These are phyloP conservation scores for Brachypteracias leptosomus DNA, from an alignment of 2,113 vertebrate species.

Conservation along the genomic window DNA sequence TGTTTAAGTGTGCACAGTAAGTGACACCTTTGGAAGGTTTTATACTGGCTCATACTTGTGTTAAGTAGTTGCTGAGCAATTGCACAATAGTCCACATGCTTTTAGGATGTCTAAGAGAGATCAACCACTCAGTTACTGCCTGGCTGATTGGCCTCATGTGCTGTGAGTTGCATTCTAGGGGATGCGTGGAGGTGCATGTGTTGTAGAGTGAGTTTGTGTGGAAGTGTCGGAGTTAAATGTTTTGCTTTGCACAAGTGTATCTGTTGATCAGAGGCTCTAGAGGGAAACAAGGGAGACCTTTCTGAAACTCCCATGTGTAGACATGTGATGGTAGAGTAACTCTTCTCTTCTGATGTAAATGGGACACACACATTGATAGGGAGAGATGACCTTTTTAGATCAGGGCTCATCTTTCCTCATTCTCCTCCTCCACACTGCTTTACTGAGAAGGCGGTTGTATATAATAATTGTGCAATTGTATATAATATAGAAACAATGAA, in stretches of 20 bases:
- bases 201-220: background rate
- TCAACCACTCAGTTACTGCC: background rate
- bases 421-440: background rate
- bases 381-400: background rate
- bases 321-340: background rate
- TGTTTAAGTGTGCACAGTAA: background rate
- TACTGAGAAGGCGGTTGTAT: background rate
- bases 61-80: background rate
- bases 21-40: background rate
- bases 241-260: background rate
- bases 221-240: background rate
- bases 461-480: background rate
- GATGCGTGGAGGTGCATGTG: background rate
- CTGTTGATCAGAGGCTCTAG: background rate
- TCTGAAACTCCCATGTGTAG: background rate
- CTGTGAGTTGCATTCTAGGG: background rate
- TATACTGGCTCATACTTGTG: background rate
- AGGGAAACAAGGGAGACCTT: background rate
- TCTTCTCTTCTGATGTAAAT: background rate
- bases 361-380: background rate
- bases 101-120: background rate
- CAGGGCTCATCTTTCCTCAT: background rate
- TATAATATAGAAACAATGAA: background rate
- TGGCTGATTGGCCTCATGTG: rapidly evolving
- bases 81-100: background rate